A percentile compares a stretch with the other conserved stretches of the same genome.
Conservation (phyloP, 1,140 invertebrate species). For the Adelges cooleyi region DNA sequence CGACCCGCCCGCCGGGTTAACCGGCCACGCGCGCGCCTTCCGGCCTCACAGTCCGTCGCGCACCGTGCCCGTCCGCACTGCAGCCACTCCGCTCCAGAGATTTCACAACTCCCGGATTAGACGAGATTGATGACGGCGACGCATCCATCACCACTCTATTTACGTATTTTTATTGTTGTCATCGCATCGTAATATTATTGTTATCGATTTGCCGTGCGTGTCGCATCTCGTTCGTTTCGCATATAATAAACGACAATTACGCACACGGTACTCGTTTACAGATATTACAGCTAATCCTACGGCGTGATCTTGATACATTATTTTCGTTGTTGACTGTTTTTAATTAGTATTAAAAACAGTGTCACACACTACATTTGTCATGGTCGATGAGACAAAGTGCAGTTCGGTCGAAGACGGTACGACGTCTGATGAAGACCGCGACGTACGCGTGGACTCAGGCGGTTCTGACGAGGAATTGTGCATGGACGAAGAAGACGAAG, state of each 20-base stretch:
- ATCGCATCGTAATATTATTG: too few species aligned
- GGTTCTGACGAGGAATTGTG: conserved; percentile 26
- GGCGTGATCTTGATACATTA: background rate
- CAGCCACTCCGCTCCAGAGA: background rate
- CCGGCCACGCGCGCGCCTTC: background rate
- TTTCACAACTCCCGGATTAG: too few species aligned
- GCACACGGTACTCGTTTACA: background rate
- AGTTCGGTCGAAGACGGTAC: conserved; percentile 16
- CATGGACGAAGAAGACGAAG: conserved; percentile 33
- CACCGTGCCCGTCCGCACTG: background rate
- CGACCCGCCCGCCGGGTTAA: conserved; percentile 2
- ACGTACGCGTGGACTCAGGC: conserved; percentile 19
- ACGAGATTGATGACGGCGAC: background rate
- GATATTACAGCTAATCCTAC: background rate
- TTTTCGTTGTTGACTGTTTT: background rate
- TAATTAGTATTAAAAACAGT: too few species aligned
- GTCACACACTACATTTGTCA: background rate
- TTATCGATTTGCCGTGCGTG: too few species aligned
- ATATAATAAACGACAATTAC: too few species aligned
- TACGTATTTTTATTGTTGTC: too few species aligned
- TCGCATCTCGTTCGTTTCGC: background rate
- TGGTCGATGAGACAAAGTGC: conserved; percentile 20
- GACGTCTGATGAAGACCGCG: conserved; percentile 14
- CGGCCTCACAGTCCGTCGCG: conserved; percentile 20
- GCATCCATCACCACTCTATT: background rate